Conservation (phyloP, 2,888 invertebrate genomes). For the Gonocerus acuteangulatus region DNA sequence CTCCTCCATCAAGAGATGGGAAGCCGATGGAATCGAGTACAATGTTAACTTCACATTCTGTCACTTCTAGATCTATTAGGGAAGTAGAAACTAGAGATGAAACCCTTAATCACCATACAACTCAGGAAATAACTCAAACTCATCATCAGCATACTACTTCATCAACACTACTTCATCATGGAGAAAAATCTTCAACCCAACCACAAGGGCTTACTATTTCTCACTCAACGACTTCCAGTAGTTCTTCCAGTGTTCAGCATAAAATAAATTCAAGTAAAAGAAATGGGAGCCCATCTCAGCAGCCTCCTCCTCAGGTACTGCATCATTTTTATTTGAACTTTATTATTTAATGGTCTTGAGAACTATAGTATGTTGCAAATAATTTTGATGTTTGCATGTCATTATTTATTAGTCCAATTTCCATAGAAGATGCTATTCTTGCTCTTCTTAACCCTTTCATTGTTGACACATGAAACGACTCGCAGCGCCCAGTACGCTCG, state of each 20-base stretch:
- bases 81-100: slow-evolving; percentile 46
- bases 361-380: no score
- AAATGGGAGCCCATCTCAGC: slow-evolving; percentile 38
- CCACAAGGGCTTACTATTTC: slow-evolving; percentile 56
- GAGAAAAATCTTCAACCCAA: slow-evolving; percentile 45
- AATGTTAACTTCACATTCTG: slow-evolving; percentile 59
- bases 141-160: slow-evolving; percentile 61
- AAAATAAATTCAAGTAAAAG: slow-evolving; percentile 48
- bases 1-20: slow-evolving; percentile 37
- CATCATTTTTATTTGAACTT: no score
- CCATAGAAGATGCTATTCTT: no score
- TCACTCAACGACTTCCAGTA: slow-evolving; percentile 59
- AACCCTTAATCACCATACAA: slow-evolving; percentile 53
- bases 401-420: no score
- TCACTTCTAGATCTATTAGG: slow-evolving; percentile 58
- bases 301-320: slow-evolving; percentile 34
- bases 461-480: no score
- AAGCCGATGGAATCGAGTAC: slow-evolving; percentile 53
- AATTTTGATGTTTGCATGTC: no score
- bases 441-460: neutral
- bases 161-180: slow-evolving; percentile 56
- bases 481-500: no score
- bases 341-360: no score
- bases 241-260: slow-evolving; percentile 57
- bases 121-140: slow-evolving; percentile 58